phyloP scores from a whole-genome alignment of 2,888 invertebrate genomes.

The Carabus problematicus region DNA sequence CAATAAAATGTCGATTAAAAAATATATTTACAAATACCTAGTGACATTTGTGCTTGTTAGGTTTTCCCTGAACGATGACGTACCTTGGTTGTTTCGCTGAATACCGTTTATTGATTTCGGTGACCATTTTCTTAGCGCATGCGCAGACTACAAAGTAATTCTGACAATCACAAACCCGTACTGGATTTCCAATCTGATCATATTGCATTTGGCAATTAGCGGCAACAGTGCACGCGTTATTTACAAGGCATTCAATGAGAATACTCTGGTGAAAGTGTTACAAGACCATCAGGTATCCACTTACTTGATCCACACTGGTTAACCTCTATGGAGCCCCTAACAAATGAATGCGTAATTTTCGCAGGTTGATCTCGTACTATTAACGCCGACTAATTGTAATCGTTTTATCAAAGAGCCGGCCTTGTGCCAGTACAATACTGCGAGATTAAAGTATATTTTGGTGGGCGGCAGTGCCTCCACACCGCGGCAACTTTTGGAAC shows the following conservation, averaged over 20 bases:
- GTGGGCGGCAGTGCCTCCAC: background rate
- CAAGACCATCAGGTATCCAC: slow-evolving; percentile 50
- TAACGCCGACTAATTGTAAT: slow-evolving; percentile 1
- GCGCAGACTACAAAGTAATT: too few species aligned
- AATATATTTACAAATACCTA: too few species aligned
- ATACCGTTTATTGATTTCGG: too few species aligned
- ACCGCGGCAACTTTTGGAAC: background rate
- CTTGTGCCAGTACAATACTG: background rate
- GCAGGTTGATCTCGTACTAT: background rate
- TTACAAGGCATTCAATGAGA: slow-evolving; percentile 19
- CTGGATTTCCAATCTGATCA: slow-evolving; percentile 42
- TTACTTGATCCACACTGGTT: background rate
- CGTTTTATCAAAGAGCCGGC: background rate
- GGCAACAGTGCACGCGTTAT: slow-evolving; percentile 31
- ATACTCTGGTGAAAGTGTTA: slow-evolving; percentile 31
- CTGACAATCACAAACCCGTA: slow-evolving; percentile 29
- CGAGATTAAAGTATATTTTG: background rate
- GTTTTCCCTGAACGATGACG: too few species aligned
- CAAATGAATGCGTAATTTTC: background rate
- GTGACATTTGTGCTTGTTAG: too few species aligned
- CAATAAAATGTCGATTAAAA: too few species aligned
- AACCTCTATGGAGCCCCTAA: background rate
- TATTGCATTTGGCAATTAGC: slow-evolving; percentile 26
- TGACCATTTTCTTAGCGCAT: too few species aligned
- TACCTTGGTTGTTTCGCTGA: too few species aligned